A percentile compares a stretch with the other conserved stretches of the same genome.
These are phyloP conservation scores for Dendrolimus pini DNA, from an alignment of 2,888 invertebrate species.

Conservation along the genomic window DNA sequence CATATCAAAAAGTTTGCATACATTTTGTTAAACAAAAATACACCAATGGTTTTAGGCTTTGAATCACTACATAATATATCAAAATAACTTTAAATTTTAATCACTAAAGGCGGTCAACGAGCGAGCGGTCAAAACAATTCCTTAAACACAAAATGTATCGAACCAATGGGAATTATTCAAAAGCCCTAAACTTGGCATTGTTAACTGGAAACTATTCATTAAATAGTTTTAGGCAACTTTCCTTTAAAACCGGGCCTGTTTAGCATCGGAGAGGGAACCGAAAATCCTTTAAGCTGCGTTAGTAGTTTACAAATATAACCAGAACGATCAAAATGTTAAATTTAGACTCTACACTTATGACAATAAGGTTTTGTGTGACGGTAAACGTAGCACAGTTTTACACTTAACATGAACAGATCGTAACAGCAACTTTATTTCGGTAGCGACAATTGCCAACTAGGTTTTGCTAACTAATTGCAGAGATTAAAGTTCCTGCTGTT, in stretches of 20 bases:
- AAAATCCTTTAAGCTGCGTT: conserved; percentile 67
- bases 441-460: conserved; percentile 66
- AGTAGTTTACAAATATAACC: conserved; percentile 33
- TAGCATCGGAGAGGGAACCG: conserved; percentile 63
- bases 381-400: conserved; percentile 23
- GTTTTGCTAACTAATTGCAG: conserved; percentile 64
- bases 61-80: too few species aligned
- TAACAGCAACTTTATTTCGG: conserved; percentile 59
- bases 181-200: conserved; percentile 14
- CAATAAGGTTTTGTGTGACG: conserved; percentile 16
- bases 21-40: too few species aligned
- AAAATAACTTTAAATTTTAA: too few species aligned
- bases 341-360: conserved; percentile 16
- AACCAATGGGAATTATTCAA: conserved; percentile 10
- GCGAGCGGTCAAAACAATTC: neutral
- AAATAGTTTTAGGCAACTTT: conserved; percentile 54
- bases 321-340: conserved; percentile 12
- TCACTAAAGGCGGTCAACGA: neutral
- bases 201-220: conserved; percentile 33
- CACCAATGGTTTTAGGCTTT: too few species aligned
- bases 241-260: conserved; percentile 52
- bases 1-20: too few species aligned
- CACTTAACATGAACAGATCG: conserved; percentile 45
- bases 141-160: neutral
- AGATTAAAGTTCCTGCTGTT: conserved; percentile 51